Base-by-base conservation (phyloP, 1,140 invertebrate genomes). In the Meloidogyne hapla region DNA sequence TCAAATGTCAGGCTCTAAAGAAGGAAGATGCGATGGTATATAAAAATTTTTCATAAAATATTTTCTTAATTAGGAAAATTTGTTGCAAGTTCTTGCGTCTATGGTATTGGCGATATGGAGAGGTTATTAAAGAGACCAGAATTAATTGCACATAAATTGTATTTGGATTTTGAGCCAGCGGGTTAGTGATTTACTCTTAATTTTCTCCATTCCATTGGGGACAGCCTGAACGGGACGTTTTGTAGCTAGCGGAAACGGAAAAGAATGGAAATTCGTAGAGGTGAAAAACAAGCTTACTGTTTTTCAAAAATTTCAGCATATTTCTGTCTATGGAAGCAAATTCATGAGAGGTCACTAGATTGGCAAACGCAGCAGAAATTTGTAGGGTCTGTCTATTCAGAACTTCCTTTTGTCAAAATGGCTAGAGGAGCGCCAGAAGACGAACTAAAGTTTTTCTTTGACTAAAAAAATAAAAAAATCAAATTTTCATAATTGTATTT, bases 141-240 rank as follows among this genome's bases (percentile, higher is more conserved):
- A 75, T 69, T 85, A 2, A 64, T 85, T 25, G 83, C 81, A 12
- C 83, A 85, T 72, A 86, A 85, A 67, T 69, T 85, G 18, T 83
- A 85, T 73, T 71, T 85, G 8, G 75, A 81, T 9, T 65, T 79
- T 42, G 81, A 85, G 66, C 83, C 83, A 5, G 83, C 84, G 2
- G 48, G 48, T 56, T 9, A 45, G 13, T 15, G n/a, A n/a, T n/a
- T 56, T n/a, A 33, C 33, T 33, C 33, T 33, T 33, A 33, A 33
- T 6, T 33, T 8, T 21, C 4, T n/a, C n/a, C n/a, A n/a, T n/a
- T n/a, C n/a, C n/a, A n/a, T n/a, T n/a, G n/a, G n/a, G n/a, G n/a
- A n/a, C n/a, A n/a, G n/a, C n/a, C n/a, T n/a, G n/a, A n/a, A n/a
- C n/a, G n/a, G n/a, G n/a, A n/a, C n/a, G n/a, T n/a, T n/a, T n/a